Conservation (phyloP, 2,797 vertebrate genomes). For the Carduelis carduelis region DNA sequence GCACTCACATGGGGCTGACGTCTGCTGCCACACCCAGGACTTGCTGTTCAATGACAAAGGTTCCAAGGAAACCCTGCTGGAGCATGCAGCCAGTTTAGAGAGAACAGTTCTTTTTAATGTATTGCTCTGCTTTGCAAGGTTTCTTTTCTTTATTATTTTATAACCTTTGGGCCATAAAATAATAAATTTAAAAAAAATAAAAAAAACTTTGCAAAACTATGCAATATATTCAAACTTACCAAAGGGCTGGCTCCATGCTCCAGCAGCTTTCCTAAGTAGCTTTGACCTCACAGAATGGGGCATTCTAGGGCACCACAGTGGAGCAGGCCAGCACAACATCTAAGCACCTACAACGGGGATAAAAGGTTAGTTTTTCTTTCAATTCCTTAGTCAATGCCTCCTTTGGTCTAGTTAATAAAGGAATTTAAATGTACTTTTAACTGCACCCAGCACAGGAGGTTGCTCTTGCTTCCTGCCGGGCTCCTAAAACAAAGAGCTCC, state of each 20-base stretch:
- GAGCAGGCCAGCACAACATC: slow-evolving; percentile 35
- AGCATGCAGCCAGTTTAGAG: slow-evolving; percentile 39
- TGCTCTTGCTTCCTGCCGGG: background rate
- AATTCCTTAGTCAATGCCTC: background rate
- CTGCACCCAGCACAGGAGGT: background rate
- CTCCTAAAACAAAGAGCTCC: background rate
- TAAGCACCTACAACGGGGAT: slow-evolving; percentile 50
- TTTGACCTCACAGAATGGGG: slow-evolving; percentile 52
- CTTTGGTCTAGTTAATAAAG: background rate
- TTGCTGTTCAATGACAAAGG: slow-evolving; percentile 12
- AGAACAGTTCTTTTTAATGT: background rate
- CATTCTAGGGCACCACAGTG: slow-evolving; percentile 24
- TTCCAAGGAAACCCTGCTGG: slow-evolving; percentile 63
- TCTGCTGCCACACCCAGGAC: background rate
- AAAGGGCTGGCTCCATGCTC: slow-evolving; percentile 59
- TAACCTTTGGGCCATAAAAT: slow-evolving; percentile 62
- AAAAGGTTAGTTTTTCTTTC: slow-evolving; percentile 32
- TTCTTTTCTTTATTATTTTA: slow-evolving; percentile 72
- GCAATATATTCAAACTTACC: slow-evolving; percentile 66
- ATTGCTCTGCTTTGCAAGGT: slow-evolving; percentile 73
- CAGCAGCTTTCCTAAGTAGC: slow-evolving; percentile 62
- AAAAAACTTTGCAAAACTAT: slow-evolving; percentile 67
- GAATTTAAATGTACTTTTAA: background rate
- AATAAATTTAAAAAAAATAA: background rate
- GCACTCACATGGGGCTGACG: slow-evolving; percentile 22